Percentiles rank a stretch among this genome's conserved stretches.
phyloP scores from a whole-genome alignment of 2,888 invertebrate species.

The Eueremaeus valkanovi region DNA sequence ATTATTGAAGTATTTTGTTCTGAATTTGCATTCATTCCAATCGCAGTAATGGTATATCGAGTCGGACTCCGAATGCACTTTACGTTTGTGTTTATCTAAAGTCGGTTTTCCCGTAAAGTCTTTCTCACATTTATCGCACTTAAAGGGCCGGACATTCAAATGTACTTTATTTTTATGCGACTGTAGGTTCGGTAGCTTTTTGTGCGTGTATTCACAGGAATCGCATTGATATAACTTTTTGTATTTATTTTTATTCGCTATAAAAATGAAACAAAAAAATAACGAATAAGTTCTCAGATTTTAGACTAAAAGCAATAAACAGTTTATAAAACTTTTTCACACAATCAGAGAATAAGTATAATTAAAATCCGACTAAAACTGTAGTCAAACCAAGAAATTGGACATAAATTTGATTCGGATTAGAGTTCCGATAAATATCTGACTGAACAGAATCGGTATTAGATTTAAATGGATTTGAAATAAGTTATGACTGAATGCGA shows the following conservation, averaged over 20 bases:
- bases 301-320: no score
- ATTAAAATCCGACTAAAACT: no score
- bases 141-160: conserved; percentile 11
- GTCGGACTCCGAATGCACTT: neutral
- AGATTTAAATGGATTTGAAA: no score
- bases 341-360: no score
- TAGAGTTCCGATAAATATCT: no score
- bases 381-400: no score
- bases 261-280: no score
- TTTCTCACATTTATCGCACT: conserved; percentile 19
- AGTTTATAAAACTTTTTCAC: no score
- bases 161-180: conserved; percentile 7
- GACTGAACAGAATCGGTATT: no score
- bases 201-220: neutral
- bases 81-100: neutral
- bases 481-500: no score
- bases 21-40: conserved; percentile 2
- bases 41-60: conserved; percentile 10
- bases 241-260: neutral
- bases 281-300: no score
- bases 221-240: conserved; percentile 7
- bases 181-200: neutral
- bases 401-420: no score
- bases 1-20: conserved; percentile 8
- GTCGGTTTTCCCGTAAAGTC: neutral